Percentiles rank a stretch among this genome's conserved stretches.
phyloP scores from a whole-genome alignment of 2,113 vertebrate genomes.

The Phalacrocorax brasilianus region DNA sequence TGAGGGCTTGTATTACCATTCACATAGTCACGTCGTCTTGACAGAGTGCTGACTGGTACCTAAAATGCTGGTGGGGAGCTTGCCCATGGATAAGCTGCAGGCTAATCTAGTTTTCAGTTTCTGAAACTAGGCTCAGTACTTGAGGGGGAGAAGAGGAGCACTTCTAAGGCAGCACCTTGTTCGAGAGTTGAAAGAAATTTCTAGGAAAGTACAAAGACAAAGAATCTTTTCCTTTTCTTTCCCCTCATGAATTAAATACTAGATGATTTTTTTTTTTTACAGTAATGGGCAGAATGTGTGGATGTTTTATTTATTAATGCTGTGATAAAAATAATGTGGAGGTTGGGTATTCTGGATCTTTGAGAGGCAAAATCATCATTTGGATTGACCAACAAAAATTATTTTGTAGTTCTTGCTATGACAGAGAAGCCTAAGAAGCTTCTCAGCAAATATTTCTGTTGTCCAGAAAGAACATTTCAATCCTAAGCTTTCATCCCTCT shows the following conservation, averaged over 20 bases:
- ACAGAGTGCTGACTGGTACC: background rate
- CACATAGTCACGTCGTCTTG: background rate
- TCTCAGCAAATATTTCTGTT: background rate
- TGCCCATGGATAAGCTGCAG: background rate
- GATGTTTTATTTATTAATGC: slow-evolving; percentile 16
- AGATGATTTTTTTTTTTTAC: background rate
- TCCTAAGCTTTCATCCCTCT: background rate
- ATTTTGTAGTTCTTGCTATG: background rate
- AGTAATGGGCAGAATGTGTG: background rate
- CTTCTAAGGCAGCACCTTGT: background rate
- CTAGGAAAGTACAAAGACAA: background rate
- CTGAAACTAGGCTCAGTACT: background rate
- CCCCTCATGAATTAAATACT: background rate
- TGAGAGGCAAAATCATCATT: background rate
- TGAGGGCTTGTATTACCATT: background rate
- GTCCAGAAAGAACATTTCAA: background rate
- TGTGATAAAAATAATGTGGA: background rate
- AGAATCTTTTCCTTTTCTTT: background rate
- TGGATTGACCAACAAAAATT: background rate
- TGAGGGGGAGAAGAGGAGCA: background rate
- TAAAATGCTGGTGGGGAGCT: background rate
- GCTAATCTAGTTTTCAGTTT: background rate
- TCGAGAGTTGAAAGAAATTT: background rate
- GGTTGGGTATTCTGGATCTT: background rate
- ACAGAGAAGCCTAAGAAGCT: background rate